These are phyloP conservation scores for Gambusia holbrooki DNA, from an alignment of 2,113 vertebrate genomes.

Conservation along the genomic window DNA sequence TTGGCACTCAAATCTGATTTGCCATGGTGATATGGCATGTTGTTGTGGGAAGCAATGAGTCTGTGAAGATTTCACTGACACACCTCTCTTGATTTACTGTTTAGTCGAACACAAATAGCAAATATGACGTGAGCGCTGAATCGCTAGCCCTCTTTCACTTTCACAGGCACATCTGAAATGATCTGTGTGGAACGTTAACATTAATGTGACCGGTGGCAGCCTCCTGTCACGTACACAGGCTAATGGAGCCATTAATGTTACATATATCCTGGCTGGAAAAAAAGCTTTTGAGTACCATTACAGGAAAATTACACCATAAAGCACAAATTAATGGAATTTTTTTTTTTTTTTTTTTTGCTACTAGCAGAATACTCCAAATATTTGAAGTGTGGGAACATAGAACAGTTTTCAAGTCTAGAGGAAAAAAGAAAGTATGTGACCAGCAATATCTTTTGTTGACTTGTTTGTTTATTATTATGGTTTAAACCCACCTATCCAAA, in stretches of 20 bases:
- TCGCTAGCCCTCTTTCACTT: not conserved
- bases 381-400: no score
- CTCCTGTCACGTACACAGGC: not conserved
- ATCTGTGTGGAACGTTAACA: not conserved
- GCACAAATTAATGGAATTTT: not conserved
- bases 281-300: not conserved
- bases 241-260: not conserved
- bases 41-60: not conserved
- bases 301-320: not conserved
- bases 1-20: not conserved
- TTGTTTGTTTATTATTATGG: no score
- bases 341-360: no score
- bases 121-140: not conserved
- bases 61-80: not conserved
- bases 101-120: not conserved
- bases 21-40: not conserved
- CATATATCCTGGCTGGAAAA: not conserved
- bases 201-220: not conserved
- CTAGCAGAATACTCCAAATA: no score
- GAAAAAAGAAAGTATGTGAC: no score
- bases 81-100: not conserved
- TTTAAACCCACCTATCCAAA: no score
- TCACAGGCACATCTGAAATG: not conserved
- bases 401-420: no score
- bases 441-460: no score